A percentile compares a stretch with the other conserved stretches of the same genome.
phyloP scores from a whole-genome alignment of 2,797 vertebrate species.

The Aselliscus stoliczkanus region DNA sequence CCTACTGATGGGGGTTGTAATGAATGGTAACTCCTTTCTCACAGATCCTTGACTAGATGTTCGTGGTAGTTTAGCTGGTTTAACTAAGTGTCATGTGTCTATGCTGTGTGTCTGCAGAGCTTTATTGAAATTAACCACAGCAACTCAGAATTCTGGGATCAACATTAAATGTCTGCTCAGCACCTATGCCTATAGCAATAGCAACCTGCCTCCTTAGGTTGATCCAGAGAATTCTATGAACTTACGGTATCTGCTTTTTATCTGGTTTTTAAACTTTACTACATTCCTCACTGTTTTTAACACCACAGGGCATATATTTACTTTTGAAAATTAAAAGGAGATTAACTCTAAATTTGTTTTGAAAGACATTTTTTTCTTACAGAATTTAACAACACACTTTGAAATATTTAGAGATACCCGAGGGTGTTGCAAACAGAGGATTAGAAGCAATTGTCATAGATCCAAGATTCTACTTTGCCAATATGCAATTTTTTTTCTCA shows the following conservation, averaged over 20 bases:
- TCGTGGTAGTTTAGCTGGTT: background rate
- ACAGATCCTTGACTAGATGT: background rate
- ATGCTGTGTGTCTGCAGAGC: background rate
- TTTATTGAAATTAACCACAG: background rate
- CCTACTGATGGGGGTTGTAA: background rate
- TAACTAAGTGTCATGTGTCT: background rate
- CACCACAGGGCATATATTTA: background rate
- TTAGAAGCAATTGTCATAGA: background rate
- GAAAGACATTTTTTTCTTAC: background rate
- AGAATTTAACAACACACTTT: conserved; percentile 22
- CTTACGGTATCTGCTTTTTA: background rate
- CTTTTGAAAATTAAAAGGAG: background rate
- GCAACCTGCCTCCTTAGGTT: background rate
- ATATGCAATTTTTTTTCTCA: background rate
- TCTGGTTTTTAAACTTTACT: background rate
- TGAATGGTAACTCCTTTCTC: background rate
- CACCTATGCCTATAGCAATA: background rate
- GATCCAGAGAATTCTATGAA: background rate
- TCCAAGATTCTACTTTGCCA: conserved; percentile 19
- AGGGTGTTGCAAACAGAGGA: background rate
- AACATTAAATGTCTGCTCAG: background rate
- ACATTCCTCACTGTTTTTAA: background rate
- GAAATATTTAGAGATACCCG: conserved; percentile 19
- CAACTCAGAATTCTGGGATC: background rate
- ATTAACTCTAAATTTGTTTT: conserved; percentile 28